Conservation (phyloP, 2,888 invertebrate species). For the Idaea dimidiata region DNA sequence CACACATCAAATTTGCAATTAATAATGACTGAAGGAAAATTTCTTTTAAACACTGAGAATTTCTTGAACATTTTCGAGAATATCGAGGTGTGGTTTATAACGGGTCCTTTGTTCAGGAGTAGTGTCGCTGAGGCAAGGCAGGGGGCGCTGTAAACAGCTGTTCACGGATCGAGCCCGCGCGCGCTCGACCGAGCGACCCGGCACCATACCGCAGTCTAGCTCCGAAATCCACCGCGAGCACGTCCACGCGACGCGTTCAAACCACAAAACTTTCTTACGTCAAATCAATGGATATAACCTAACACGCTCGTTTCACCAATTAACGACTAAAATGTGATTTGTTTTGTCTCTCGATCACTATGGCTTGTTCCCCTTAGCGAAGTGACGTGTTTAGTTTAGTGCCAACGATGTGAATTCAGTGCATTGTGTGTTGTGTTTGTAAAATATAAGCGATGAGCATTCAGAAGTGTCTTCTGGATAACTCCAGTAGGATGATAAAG, state of each 20-base stretch:
- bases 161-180: constrained; percentile 38
- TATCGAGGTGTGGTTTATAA: constrained; percentile 44
- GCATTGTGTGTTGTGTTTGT: constrained; percentile 48
- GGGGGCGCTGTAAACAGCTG: constrained; percentile 49
- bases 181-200: constrained; percentile 27
- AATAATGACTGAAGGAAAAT: not conserved
- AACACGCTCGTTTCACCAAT: constrained; percentile 54
- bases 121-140: constrained; percentile 20
- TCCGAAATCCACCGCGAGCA: constrained; percentile 37
- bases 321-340: constrained; percentile 62
- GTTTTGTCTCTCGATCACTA: constrained; percentile 44
- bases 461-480: constrained; percentile 77
- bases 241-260: constrained; percentile 40
- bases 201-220: constrained; percentile 51
- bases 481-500: constrained; percentile 78
- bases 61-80: not conserved
- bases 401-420: constrained; percentile 66
- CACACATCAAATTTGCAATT: no score
- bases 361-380: constrained; percentile 43
- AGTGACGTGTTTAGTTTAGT: constrained; percentile 56
- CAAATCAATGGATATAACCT: constrained; percentile 81
- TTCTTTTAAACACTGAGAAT: not conserved
- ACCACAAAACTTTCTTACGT: constrained; percentile 75
- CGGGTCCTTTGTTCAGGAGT: constrained; percentile 40
- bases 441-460: constrained; percentile 72